A percentile compares a stretch with the other conserved stretches of the same genome.
These are phyloP conservation scores for Pherbina coryleti DNA, from an alignment of 2,888 invertebrate genomes.

Conservation along the genomic window DNA sequence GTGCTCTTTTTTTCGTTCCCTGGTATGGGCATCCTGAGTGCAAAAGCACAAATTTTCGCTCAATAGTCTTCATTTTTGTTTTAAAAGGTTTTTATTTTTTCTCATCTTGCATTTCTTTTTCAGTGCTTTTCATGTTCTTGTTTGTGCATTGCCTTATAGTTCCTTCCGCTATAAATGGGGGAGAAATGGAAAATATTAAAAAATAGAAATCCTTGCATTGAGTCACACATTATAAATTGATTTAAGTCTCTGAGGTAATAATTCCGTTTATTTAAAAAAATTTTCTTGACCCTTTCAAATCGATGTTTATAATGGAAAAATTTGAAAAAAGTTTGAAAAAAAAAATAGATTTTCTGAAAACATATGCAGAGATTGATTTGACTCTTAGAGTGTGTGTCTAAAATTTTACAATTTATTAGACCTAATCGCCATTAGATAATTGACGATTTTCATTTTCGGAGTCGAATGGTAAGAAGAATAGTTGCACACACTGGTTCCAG, in stretches of 20 bases:
- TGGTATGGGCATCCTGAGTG: neutral
- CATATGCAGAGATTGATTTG: no score
- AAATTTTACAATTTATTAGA: no score
- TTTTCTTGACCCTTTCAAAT: neutral
- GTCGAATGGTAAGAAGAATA: no score
- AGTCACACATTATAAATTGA: conserved; percentile 17
- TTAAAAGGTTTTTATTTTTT: neutral
- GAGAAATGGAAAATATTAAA: neutral
- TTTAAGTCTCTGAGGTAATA: neutral
- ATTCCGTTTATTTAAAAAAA: neutral
- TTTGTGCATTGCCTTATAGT: neutral
- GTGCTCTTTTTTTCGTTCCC: neutral
- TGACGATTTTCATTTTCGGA: no score
- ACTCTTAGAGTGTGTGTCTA: no score
- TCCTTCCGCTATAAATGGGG: neutral
- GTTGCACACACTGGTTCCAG: no score
- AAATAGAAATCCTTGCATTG: neutral
- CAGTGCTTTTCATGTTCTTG: neutral
- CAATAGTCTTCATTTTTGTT: conserved; percentile 8
- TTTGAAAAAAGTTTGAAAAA: no score
- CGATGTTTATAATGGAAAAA: no score
- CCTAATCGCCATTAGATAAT: no score
- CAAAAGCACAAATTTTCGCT: conserved; percentile 10
- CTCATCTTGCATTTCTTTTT: neutral
- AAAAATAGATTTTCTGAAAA: no score